phyloP scores from a whole-genome alignment of 2,888 invertebrate genomes.

The Notodonta ziczac region DNA sequence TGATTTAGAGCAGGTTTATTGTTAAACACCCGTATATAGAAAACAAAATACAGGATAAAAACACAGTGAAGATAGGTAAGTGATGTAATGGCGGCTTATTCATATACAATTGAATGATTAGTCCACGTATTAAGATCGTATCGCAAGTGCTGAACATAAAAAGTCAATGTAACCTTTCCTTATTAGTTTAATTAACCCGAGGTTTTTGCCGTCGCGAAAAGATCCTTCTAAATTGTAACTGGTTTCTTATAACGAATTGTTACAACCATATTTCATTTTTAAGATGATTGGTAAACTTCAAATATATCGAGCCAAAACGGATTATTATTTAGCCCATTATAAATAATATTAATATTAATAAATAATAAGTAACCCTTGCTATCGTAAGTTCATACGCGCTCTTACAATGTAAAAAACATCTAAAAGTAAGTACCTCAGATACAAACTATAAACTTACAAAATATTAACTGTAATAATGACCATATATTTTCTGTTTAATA shows the following conservation, averaged over 20 bases:
- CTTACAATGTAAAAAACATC: background rate
- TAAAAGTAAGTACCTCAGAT: too few species aligned
- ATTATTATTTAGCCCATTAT: too few species aligned
- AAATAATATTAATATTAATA: too few species aligned
- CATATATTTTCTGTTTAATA: too few species aligned
- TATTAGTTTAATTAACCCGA: background rate
- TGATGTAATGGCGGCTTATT: background rate
- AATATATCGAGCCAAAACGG: too few species aligned
- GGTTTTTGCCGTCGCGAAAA: background rate
- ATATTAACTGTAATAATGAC: too few species aligned
- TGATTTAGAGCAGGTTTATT: too few species aligned
- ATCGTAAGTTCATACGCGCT: background rate
- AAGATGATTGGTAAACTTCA: too few species aligned
- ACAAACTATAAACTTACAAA: too few species aligned
- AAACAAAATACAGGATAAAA: background rate
- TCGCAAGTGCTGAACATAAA: background rate
- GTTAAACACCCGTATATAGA: too few species aligned
- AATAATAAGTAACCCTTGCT: too few species aligned
- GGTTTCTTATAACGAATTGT: background rate
- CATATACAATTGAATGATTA: constrained; percentile 2
- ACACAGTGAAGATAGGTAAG: background rate
- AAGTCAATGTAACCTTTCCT: background rate
- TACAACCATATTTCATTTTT: background rate
- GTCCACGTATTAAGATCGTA: background rate
- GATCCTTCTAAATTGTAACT: background rate